These are phyloP conservation scores for Eptesicus fuscus DNA, from an alignment of 2,113 vertebrate genomes.

Conservation along the genomic window DNA sequence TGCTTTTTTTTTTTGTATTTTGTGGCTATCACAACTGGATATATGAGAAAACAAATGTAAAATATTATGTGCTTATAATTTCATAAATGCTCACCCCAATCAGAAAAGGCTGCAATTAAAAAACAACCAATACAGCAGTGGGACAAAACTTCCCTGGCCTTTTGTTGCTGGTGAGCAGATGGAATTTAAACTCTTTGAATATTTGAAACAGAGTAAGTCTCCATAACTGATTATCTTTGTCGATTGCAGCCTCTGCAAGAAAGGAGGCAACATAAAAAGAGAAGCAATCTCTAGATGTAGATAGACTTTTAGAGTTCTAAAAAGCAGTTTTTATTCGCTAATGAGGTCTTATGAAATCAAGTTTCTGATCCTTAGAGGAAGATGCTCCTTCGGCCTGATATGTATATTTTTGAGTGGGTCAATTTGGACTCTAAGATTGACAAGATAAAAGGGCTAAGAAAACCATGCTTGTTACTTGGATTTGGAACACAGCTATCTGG, in stretches of 20 bases:
- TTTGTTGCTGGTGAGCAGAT: neutral
- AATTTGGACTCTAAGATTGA: neutral
- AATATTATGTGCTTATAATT: neutral
- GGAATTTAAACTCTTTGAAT: slow-evolving; percentile 6
- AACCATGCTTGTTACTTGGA: neutral
- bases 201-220: neutral
- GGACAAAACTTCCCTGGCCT: neutral
- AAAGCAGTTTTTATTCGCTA: slow-evolving; percentile 26
- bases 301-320: neutral
- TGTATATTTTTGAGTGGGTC: neutral
- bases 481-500: neutral
- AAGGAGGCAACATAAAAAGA: neutral
- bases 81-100: neutral
- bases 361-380: neutral
- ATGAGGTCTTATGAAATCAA: slow-evolving; percentile 19
- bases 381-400: neutral
- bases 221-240: neutral
- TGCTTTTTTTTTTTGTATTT: neutral
- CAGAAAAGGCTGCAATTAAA: neutral
- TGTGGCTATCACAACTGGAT: neutral
- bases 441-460: slow-evolving; percentile 1
- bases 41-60: neutral
- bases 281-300: neutral
- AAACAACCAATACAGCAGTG: neutral
- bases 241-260: neutral